phyloP scores from a whole-genome alignment of 2,888 invertebrate species.

The Choristoneura rosaceana region DNA sequence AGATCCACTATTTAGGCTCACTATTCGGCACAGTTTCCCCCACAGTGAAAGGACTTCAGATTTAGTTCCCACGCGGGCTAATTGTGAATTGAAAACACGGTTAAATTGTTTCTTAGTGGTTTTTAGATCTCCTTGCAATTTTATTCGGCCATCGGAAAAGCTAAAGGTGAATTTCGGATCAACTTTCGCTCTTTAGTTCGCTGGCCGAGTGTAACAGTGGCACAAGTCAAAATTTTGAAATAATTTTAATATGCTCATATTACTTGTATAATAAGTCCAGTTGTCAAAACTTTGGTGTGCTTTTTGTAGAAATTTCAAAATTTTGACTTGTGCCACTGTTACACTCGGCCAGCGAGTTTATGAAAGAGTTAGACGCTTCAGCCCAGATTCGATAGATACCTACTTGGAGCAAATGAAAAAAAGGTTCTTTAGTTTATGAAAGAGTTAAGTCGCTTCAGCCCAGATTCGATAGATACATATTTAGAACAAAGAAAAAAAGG shows the following conservation, averaged over 20 bases:
- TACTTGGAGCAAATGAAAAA: too few relatives aligned
- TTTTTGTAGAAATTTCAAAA: too few relatives aligned
- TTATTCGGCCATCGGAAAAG: not conserved
- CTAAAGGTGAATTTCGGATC: not conserved
- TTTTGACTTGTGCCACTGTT: too few relatives aligned
- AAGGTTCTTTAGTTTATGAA: too few relatives aligned
- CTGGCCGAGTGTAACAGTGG: too few relatives aligned
- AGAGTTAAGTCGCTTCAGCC: too few relatives aligned
- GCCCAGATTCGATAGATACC: too few relatives aligned
- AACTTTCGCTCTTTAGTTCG: not conserved
- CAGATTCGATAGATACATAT: not conserved
- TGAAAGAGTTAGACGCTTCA: not conserved
- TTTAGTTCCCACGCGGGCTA: not conserved
- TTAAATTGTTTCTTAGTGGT: not conserved
- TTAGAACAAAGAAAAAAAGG: not conserved
- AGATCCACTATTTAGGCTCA: not conserved
- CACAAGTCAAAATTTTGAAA: too few relatives aligned
- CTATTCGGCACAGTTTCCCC: not conserved
- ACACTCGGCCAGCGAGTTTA: too few relatives aligned
- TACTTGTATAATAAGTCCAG: too few relatives aligned
- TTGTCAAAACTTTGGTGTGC: too few relatives aligned
- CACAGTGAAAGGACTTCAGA: not conserved
- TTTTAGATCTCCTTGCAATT: not conserved
- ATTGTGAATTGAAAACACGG: not conserved
- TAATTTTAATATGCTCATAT: too few relatives aligned